These are phyloP conservation scores for Pachymerium ferrugineum DNA, from an alignment of 2,888 invertebrate species.

Conservation along the genomic window DNA sequence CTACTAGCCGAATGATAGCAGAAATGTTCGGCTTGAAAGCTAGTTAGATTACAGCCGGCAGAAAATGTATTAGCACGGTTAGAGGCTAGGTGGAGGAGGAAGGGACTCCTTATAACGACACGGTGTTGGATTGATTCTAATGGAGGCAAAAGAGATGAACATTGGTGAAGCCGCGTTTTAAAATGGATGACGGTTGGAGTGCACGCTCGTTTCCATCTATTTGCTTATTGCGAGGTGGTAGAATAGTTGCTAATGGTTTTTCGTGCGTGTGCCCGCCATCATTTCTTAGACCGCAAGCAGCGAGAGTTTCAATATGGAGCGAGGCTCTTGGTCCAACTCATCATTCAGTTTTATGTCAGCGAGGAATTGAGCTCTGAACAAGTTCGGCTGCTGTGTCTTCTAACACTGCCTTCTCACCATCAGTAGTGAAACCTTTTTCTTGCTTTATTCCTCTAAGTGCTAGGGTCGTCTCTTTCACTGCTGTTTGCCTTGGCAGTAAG, in stretches of 20 bases:
- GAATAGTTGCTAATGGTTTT: slow-evolving; percentile 30
- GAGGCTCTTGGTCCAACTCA: slow-evolving; percentile 13
- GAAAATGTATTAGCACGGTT: slow-evolving; percentile 22
- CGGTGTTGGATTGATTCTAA: slow-evolving; percentile 20
- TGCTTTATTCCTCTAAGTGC: slow-evolving; percentile 22
- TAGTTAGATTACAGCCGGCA: background rate
- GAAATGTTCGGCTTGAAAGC: background rate
- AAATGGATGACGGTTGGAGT: slow-evolving; percentile 26
- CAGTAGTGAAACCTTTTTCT: slow-evolving; percentile 19
- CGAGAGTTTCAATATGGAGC: slow-evolving; percentile 32
- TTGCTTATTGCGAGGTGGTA: slow-evolving; percentile 27
- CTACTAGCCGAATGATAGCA: background rate
- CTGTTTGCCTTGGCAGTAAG: slow-evolving; percentile 32
- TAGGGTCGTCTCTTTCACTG: slow-evolving; percentile 15
- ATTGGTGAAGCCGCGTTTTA: background rate
- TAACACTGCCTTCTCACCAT: slow-evolving; percentile 23
- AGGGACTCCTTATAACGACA: slow-evolving; percentile 14
- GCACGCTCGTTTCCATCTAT: slow-evolving; percentile 15
- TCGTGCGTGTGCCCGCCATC: slow-evolving; percentile 27
- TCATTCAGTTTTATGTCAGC: slow-evolving; percentile 33
- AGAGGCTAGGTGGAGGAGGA: background rate
- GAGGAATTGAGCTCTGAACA: slow-evolving; percentile 22
- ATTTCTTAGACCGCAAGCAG: slow-evolving; percentile 32
- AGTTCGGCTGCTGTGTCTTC: slow-evolving; percentile 17
- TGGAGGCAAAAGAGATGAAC: slow-evolving; percentile 14